Percentiles rank a stretch among this genome's conserved stretches.
phyloP scores from a whole-genome alignment of 2,797 vertebrate species.

The Mormyrops boulengeri region DNA sequence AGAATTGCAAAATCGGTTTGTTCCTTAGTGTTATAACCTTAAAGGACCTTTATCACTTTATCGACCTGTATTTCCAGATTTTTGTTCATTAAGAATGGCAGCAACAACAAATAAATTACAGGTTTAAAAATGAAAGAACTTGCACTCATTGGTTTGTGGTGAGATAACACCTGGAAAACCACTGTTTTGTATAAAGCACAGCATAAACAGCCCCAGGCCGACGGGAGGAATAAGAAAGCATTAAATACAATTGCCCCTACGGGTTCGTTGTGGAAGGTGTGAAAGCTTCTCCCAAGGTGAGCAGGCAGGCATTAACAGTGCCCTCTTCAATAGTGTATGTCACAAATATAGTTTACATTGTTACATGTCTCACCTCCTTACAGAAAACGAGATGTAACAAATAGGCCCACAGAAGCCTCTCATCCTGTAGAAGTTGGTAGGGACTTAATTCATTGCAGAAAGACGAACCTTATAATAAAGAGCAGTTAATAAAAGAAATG shows the following conservation, averaged over 20 bases:
- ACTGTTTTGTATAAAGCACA: not conserved
- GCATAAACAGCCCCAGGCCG: not conserved
- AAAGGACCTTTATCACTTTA: not conserved
- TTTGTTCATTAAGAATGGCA: not conserved
- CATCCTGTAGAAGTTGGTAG: not conserved
- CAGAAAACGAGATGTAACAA: not conserved
- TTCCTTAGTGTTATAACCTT: not conserved
- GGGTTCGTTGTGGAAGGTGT: not conserved
- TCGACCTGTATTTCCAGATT: not conserved
- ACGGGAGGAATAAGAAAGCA: not conserved
- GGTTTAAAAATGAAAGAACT: not conserved
- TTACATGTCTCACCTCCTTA: not conserved
- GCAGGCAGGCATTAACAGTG: not conserved
- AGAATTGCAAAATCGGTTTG: not conserved
- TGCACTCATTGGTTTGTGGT: not conserved
- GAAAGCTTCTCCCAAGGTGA: not conserved
- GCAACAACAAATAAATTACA: not conserved
- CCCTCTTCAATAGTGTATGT: not conserved
- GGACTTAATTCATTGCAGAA: not conserved
- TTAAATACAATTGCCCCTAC: not conserved
- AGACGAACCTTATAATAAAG: not conserved
- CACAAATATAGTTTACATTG: not conserved
- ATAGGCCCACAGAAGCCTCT: not conserved
- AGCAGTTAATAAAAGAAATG: not conserved
- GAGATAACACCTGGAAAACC: not conserved